Evolutionary conservation across 1,140 invertebrate species (phyloP).

Genomic region (Pseudomyrmex gracilis): DNA sequence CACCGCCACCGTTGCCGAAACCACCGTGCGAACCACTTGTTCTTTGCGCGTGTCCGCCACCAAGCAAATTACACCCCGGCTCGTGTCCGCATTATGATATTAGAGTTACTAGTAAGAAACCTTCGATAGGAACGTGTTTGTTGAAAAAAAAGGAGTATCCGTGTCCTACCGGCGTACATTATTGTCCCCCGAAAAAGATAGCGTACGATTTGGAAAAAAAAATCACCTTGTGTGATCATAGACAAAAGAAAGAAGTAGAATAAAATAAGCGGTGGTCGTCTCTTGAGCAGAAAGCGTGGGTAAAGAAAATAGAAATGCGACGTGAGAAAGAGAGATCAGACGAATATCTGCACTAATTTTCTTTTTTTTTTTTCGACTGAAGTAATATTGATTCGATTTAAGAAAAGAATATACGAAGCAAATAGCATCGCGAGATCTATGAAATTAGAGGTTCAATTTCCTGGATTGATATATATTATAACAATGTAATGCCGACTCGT

Average conservation of each 20-base stretch:
- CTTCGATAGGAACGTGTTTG: conserved; percentile 47
- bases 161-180: conserved; percentile 50
- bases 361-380: neutral
- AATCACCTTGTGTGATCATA: neutral
- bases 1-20: conserved; percentile 71
- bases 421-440: conserved; percentile 54
- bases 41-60: conserved; percentile 75
- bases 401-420: neutral
- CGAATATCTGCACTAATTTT: no score
- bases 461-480: conserved; percentile 61
- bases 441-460: conserved; percentile 53
- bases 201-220: neutral
- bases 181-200: conserved; percentile 44
- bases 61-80: conserved; percentile 76
- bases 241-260: conserved; percentile 6
- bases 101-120: neutral
- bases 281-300: neutral
- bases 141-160: conserved; percentile 57
- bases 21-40: conserved; percentile 69
- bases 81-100: conserved; percentile 72
- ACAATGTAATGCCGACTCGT: conserved; percentile 58
- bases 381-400: neutral
- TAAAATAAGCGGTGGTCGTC: neutral
- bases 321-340: neutral
- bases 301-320: neutral